Percentiles rank a stretch among this genome's conserved stretches.
Evolutionary conservation across 2,113 vertebrate genomes (phyloP).

Genomic region (Eonycteris spelaea): DNA sequence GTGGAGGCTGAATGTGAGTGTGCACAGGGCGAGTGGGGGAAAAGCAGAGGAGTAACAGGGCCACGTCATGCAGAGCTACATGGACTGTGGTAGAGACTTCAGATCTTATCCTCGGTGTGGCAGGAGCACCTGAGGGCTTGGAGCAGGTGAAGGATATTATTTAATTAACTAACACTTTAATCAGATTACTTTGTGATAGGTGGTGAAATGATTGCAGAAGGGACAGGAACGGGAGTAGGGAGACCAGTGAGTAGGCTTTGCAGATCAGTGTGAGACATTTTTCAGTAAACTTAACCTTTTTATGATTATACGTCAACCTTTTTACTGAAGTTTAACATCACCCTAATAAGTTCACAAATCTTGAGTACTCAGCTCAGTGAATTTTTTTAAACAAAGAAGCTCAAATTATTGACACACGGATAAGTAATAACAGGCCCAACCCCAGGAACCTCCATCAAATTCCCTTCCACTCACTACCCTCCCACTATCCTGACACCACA

Average conservation of each 20-base stretch:
- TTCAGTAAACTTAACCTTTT: neutral
- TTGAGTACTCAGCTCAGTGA: neutral
- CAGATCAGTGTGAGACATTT: neutral
- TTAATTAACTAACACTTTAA: neutral
- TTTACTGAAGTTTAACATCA: neutral
- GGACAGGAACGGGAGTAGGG: neutral
- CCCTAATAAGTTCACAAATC: neutral
- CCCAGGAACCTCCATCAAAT: fast-evolving
- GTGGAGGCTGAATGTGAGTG: neutral
- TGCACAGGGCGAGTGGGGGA: fast-evolving
- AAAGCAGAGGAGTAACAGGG: neutral
- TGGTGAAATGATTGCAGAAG: neutral
- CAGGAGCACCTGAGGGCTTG: neutral
- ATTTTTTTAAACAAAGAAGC: neutral
- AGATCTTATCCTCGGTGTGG: neutral
- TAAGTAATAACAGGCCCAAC: neutral
- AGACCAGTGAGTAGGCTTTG: neutral
- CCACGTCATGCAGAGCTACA: no score
- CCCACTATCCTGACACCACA: neutral
- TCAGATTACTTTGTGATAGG: neutral
- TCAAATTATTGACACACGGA: no score
- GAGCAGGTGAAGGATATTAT: no score
- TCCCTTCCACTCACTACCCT: neutral
- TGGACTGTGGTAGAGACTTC: neutral
- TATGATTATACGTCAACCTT: neutral